Evolutionary conservation across 2,888 invertebrate genomes (phyloP).

Genomic region (Bugulina stolonifera): DNA sequence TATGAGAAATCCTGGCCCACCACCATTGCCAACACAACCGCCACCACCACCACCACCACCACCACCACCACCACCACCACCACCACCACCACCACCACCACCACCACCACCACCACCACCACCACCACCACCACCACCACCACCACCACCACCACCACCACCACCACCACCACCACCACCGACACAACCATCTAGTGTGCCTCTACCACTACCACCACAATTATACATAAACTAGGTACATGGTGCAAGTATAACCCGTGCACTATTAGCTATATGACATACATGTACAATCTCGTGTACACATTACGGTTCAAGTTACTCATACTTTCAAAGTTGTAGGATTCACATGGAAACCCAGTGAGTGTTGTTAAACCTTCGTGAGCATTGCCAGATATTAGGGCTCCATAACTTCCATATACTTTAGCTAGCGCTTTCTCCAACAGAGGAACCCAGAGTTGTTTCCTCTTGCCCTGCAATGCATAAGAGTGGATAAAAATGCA

Average conservation of each 20-base stretch:
- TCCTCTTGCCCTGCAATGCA: slow-evolving; percentile 75
- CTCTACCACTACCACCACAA: background rate
- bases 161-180: background rate
- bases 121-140: background rate
- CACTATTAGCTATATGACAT: no score
- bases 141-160: background rate
- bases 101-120: background rate
- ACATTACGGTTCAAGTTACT: no score
- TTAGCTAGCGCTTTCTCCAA: slow-evolving; percentile 99
- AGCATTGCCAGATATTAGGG: slow-evolving; percentile 86
- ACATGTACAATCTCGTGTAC: no score
- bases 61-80: background rate
- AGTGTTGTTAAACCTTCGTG: slow-evolving; percentile 91
- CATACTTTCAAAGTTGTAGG: slow-evolving; percentile 23
- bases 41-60: background rate
- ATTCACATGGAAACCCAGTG: slow-evolving; percentile 90
- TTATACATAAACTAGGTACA: no score
- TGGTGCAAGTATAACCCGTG: no score
- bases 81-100: background rate
- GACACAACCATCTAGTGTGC: background rate
- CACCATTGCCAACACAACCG: background rate
- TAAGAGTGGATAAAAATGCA: no score
- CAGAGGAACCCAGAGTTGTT: slow-evolving; percentile 94
- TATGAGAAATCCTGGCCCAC: no score
- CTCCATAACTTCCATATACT: slow-evolving; percentile 93